These are phyloP conservation scores for Cliona cf. orientalis DNA, from an alignment of 37 sponge, comb jelly and placozoan genomes.

Conservation along the genomic window DNA sequence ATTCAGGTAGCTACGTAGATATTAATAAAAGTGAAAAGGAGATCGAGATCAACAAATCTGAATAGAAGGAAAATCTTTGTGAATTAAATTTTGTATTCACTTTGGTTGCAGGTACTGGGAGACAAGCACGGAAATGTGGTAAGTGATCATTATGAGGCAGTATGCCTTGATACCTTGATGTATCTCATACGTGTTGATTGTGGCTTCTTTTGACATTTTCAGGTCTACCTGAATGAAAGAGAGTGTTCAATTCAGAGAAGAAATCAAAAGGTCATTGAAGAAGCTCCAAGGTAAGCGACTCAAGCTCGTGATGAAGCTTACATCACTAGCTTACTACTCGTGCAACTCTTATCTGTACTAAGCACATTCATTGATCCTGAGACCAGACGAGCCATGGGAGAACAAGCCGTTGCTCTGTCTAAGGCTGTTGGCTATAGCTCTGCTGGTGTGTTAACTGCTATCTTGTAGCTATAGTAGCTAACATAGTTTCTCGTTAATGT, in stretches of 20 bases:
- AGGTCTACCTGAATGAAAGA: constrained; percentile 94
- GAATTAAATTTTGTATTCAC: too few species aligned
- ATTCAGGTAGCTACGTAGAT: constrained; percentile 90
- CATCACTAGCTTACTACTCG: too few species aligned
- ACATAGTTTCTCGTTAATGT: too few species aligned
- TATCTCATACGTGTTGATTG: too few species aligned
- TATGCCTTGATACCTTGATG: too few species aligned
- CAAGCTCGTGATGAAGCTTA: too few species aligned
- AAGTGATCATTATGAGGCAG: too few species aligned
- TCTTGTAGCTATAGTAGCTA: too few species aligned
- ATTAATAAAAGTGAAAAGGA: too few species aligned
- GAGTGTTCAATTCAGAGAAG: constrained; percentile 99
- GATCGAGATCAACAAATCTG: too few species aligned
- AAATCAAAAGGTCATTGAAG: constrained; percentile 98
- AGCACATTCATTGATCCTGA: constrained; percentile 89
- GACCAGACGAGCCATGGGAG: constrained; percentile 88
- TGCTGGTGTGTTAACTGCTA: constrained; percentile 67
- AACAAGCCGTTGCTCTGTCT: constrained; percentile 91
- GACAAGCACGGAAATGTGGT: constrained; percentile 94
- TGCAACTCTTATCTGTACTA: background rate
- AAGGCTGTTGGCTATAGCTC: constrained; percentile 91
- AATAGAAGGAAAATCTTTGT: too few species aligned
- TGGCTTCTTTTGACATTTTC: too few species aligned
- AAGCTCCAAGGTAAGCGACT: constrained; percentile 85
- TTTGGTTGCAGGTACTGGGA: constrained; percentile 82